Evolutionary conservation across 2,113 vertebrate species (phyloP).

Genomic region (Barbus barbus): DNA sequence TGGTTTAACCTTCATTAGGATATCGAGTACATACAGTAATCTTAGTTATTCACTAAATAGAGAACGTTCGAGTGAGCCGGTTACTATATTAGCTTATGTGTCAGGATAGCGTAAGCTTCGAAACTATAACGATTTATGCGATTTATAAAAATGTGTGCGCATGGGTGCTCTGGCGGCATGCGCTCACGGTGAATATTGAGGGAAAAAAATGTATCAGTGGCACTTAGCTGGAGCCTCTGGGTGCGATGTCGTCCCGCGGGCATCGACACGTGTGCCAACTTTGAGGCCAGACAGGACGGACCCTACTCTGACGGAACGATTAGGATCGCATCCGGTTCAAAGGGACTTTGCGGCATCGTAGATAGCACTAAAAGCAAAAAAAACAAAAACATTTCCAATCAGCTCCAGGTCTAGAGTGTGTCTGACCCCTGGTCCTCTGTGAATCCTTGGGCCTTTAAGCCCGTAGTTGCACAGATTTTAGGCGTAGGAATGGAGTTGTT

Average conservation of each 20-base stretch:
- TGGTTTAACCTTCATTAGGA: conserved; percentile 61
- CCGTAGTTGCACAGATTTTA: conserved; percentile 39
- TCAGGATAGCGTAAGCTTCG: conserved; percentile 56
- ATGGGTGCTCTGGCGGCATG: too few relatives aligned
- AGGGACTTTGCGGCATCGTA: conserved; percentile 57
- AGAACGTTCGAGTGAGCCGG: conserved; percentile 55
- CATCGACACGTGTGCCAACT: conserved; percentile 41
- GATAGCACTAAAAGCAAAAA: conserved; percentile 3
- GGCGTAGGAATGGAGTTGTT: conserved; percentile 39
- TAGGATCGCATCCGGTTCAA: conserved; percentile 57
- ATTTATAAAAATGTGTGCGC: conserved; percentile 54
- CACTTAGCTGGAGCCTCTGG: conserved; percentile 44
- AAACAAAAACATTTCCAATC: neutral
- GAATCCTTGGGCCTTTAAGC: conserved; percentile 19
- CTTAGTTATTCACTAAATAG: conserved; percentile 58
- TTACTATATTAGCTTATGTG: conserved; percentile 56
- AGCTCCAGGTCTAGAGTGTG: neutral
- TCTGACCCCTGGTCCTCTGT: conserved; percentile 35
- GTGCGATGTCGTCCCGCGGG: conserved; percentile 4
- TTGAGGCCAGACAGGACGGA: neutral
- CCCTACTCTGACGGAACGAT: conserved; percentile 24
- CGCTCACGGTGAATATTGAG: conserved; percentile 34
- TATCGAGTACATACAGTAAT: conserved; percentile 46
- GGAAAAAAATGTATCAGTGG: conserved; percentile 8
- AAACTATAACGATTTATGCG: conserved; percentile 52